phyloP scores from a whole-genome alignment of 2,113 vertebrate genomes.

The Passerina amoena region DNA sequence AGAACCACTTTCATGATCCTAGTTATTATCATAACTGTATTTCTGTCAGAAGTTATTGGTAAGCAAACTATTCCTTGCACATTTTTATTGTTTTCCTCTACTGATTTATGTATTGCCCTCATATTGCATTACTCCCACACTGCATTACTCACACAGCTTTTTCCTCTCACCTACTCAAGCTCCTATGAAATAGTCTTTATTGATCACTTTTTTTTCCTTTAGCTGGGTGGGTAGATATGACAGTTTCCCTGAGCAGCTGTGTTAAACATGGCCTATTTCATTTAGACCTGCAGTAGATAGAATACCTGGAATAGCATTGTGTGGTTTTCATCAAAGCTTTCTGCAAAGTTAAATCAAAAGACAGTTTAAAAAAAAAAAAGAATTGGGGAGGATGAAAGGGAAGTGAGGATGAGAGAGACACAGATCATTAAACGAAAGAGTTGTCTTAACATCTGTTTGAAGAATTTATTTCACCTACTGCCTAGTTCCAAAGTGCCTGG shows the following conservation, averaged over 20 bases:
- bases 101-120: background rate
- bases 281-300: background rate
- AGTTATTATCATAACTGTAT: background rate
- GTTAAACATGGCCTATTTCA: background rate
- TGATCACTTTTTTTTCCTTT: background rate
- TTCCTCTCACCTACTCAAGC: background rate
- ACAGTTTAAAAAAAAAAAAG: background rate
- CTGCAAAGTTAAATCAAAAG: background rate
- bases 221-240: background rate
- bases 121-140: background rate
- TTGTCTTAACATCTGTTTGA: background rate
- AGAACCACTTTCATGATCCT: background rate
- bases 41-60: background rate
- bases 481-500: background rate
- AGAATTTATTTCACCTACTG: background rate
- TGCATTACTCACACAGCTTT: background rate
- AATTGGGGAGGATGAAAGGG: rapidly evolving
- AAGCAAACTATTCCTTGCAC: background rate
- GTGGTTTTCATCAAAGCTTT: background rate
- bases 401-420: background rate
- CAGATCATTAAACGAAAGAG: background rate
- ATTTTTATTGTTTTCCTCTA: background rate
- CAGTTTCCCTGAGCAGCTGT: background rate
- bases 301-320: background rate
- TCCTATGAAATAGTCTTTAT: background rate